phyloP scores from a whole-genome alignment of 2,888 invertebrate species.

The Timema podura region DNA sequence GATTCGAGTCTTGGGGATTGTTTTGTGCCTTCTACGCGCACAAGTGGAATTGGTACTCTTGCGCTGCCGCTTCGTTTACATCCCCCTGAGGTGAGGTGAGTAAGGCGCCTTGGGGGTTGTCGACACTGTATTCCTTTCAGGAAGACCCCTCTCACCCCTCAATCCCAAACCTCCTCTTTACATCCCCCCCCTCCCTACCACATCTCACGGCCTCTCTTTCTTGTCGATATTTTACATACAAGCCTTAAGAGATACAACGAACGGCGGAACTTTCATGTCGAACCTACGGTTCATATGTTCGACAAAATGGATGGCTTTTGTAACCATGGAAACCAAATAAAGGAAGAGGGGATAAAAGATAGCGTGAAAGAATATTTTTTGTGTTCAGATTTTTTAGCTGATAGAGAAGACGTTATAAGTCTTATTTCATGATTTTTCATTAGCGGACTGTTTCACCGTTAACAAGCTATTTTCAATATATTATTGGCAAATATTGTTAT shows the following conservation, averaged over 20 bases:
- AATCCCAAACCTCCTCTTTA: background rate
- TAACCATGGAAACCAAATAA: background rate
- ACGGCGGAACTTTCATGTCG: background rate
- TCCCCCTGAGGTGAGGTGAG: no score
- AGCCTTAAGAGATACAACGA: background rate
- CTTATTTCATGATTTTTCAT: no score
- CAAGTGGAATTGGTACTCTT: constrained; percentile 8
- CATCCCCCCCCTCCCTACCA: background rate
- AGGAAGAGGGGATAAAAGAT: background rate
- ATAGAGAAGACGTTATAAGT: no score
- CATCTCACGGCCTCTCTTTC: constrained; percentile 1
- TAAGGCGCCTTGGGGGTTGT: constrained; percentile 2
- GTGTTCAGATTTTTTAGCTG: no score
- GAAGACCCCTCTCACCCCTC: background rate
- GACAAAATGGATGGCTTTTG: constrained; percentile 8
- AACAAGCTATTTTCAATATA: no score
- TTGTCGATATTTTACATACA: constrained; percentile 16
- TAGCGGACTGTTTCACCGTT: no score
- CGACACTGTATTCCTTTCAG: constrained; percentile 16
- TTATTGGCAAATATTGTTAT: no score
- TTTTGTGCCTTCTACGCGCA: background rate
- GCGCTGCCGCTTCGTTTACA: background rate
- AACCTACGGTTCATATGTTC: constrained; percentile 7
- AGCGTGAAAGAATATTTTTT: no score
- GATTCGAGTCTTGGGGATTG: constrained; percentile 6